A percentile compares a stretch with the other conserved stretches of the same genome.
These are phyloP conservation scores for Telmatherina bonti DNA, from an alignment of 2,797 vertebrate genomes.

Conservation along the genomic window DNA sequence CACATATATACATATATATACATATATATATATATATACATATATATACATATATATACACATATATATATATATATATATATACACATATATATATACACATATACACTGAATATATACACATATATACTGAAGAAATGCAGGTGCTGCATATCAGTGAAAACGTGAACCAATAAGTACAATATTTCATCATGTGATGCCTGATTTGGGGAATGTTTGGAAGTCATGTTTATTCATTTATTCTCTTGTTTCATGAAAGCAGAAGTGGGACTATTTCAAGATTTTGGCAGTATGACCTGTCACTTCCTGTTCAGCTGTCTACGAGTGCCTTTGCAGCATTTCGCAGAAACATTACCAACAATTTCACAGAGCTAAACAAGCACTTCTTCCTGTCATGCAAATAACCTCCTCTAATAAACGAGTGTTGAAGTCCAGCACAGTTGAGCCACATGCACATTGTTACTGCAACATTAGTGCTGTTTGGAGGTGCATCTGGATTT, in stretches of 20 bases:
- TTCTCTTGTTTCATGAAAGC: conserved; percentile 57
- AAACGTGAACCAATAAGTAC: no score
- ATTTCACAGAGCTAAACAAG: conserved; percentile 39
- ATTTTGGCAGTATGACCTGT: conserved; percentile 70
- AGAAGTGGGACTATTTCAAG: conserved; percentile 76
- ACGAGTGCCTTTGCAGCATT: conserved; percentile 64
- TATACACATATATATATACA: no score
- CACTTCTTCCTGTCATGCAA: conserved; percentile 47
- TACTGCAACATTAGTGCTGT: background rate
- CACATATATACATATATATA: no score
- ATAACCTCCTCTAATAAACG: conserved; percentile 17
- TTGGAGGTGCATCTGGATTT: background rate
- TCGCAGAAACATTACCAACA: conserved; percentile 69
- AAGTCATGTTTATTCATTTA: conserved; percentile 5
- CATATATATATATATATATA: no score
- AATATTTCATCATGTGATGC: no score
- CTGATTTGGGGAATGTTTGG: conserved; percentile 16
- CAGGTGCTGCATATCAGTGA: no score
- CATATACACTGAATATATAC: no score
- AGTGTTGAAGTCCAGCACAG: background rate
- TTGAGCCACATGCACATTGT: background rate
- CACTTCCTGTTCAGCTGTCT: conserved; percentile 85
- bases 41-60: no score
- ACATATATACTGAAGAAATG: no score
- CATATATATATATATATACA: no score